phyloP scores from a whole-genome alignment of 2,113 vertebrate genomes.

The Salminus brasiliensis region DNA sequence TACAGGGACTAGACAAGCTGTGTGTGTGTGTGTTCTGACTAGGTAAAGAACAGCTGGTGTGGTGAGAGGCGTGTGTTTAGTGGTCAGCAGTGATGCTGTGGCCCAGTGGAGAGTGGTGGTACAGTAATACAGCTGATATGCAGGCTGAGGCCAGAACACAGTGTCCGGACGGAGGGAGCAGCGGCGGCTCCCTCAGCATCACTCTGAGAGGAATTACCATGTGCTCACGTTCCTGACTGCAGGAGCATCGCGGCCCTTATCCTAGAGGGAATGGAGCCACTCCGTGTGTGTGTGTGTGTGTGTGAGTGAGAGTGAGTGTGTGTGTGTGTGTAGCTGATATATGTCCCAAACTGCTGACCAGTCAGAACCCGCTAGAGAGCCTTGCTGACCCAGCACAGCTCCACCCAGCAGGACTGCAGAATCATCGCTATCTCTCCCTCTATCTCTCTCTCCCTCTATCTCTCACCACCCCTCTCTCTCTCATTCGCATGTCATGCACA shows the following conservation, averaged over 20 bases:
- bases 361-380: conserved; percentile 34
- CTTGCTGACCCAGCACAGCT: conserved; percentile 51
- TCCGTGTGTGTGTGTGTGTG: conserved; percentile 1
- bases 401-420: conserved; percentile 48
- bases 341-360: conserved; percentile 53
- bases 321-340: conserved; percentile 23
- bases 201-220: not conserved
- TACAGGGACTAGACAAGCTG: no score
- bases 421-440: conserved; percentile 46
- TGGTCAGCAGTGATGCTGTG: no score
- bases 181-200: not conserved
- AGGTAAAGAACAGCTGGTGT: no score
- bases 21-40: no score
- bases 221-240: not conserved
- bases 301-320: conserved; percentile 26
- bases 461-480: conserved; percentile 10
- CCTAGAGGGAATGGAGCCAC: not conserved
- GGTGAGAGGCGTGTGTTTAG: no score
- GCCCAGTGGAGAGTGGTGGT: no score
- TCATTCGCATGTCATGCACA: not conserved
- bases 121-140: not conserved
- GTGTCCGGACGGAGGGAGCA: no score
- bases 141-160: not conserved
- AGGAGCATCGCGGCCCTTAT: not conserved
- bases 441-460: not conserved